phyloP scores from a whole-genome alignment of 2,113 vertebrate species.

The Puffinus mauretanicus region DNA sequence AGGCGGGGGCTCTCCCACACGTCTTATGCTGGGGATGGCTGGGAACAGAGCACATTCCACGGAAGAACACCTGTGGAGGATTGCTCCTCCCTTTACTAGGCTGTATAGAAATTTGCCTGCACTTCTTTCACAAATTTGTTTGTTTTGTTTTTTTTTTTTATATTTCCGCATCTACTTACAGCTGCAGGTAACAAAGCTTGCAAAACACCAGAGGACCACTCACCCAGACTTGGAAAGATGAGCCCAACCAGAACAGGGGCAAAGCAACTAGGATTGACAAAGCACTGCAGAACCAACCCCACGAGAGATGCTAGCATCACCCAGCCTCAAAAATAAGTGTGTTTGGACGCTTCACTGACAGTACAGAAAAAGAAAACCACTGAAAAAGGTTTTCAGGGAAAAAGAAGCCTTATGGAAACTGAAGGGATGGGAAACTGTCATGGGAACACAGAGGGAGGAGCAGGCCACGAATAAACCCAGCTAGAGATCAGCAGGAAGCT shows the following conservation, averaged over 20 bases:
- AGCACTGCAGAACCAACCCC: neutral
- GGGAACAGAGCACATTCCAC: neutral
- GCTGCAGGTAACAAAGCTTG: neutral
- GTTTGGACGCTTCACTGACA: neutral
- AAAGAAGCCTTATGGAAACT: neutral
- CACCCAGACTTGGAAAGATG: neutral
- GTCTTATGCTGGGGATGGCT: accelerated
- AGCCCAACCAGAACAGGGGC: neutral
- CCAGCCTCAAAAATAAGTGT: neutral
- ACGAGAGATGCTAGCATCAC: neutral
- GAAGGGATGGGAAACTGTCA: neutral
- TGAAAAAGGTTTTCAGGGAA: neutral
- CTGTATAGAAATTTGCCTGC: neutral
- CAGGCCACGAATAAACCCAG: neutral
- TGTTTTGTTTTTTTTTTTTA: neutral
- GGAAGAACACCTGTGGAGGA: neutral
- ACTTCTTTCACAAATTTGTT: neutral
- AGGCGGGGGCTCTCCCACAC: neutral
- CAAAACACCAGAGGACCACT: neutral
- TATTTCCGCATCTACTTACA: neutral
- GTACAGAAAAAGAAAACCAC: neutral
- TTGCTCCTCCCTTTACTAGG: neutral
- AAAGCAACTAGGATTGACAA: neutral
- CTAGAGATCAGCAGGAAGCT: neutral
- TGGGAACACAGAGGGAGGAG: neutral